Base-by-base conservation (phyloP, 2,113 vertebrate genomes). In the Emydocephalus ijimae region DNA sequence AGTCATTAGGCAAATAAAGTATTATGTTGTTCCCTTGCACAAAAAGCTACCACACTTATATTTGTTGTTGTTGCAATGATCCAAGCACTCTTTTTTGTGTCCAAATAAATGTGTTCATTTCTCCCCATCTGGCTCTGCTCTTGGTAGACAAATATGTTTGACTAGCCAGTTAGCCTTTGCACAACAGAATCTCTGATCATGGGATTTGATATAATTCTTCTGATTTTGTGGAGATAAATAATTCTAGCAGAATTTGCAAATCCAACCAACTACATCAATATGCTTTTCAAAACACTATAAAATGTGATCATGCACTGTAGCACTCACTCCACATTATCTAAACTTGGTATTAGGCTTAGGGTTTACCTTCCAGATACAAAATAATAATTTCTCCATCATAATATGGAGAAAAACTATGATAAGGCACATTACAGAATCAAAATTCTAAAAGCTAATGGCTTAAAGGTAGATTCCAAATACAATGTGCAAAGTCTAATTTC, bases 31-130 rank as follows among this genome's bases (percentile, higher is more conserved):
- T 91, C 94, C 91, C 29, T 81, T 74, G 92, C 34, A 90, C 29
- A 81, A 89, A 94, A 96, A 96, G 87, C 26, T 69, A 87, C 55
- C 15, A 94, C 54, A 64, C 24, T 87, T 89, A 21, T 55, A 20
- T 91, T 91, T 91, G n/a, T 92, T 59, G 87, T 7, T 85, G 91
- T 89, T 2, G 89, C 91, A 95, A 43, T 85, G 90, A 93, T 88
- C 90, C 90, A 29, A 89, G 64, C 85, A 43, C 94, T 64, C 43
- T 93, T 90, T 86, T 90, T 85, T 88, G 26, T 52, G 87, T 90
- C 88, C 92, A 23, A 34, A 20, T 90, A 48, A 90, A 29, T 0
- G 20, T 23, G 24, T 92, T 95, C 81, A 87, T 34, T 20, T 9
- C 29, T 43, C 89, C 69, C 91, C 45, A 0, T 24, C 64, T 18